Percentiles rank a stretch among this genome's conserved stretches.
These are phyloP conservation scores for Amblyraja radiata DNA, from an alignment of 2,797 vertebrate genomes.

Conservation along the genomic window DNA sequence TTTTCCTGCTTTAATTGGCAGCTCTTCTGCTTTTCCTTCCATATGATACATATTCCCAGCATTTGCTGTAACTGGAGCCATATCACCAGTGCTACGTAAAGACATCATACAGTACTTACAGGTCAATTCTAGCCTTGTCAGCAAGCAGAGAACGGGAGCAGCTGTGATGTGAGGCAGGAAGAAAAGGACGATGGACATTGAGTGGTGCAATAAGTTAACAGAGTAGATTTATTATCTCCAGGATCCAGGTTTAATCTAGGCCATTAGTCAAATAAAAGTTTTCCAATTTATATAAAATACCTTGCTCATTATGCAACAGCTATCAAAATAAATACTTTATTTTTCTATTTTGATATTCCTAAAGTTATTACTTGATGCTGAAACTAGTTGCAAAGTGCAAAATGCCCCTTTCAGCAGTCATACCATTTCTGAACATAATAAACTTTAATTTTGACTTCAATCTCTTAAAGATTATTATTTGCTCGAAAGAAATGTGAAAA, in stretches of 20 bases:
- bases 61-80: background rate
- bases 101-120: background rate
- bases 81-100: background rate
- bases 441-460: background rate
- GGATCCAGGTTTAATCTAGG: background rate
- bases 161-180: too few species aligned
- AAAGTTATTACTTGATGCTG: background rate
- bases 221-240: background rate
- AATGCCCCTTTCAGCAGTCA: background rate
- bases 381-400: background rate
- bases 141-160: too few species aligned
- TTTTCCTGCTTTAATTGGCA: too few species aligned
- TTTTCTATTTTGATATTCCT: background rate
- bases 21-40: too few species aligned
- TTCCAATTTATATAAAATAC: background rate
- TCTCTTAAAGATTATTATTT: conserved; percentile 51
- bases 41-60: too few species aligned
- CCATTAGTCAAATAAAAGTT: background rate
- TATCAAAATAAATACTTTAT: background rate
- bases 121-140: background rate
- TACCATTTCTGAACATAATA: background rate
- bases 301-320: background rate
- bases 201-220: background rate
- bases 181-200: background rate
- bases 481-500: conserved; percentile 38